Evolutionary conservation across 2,888 invertebrate genomes (phyloP), one percentile per base, ranked within the genome.

Genomic region (Ramazzottius varieornatus): DNA sequence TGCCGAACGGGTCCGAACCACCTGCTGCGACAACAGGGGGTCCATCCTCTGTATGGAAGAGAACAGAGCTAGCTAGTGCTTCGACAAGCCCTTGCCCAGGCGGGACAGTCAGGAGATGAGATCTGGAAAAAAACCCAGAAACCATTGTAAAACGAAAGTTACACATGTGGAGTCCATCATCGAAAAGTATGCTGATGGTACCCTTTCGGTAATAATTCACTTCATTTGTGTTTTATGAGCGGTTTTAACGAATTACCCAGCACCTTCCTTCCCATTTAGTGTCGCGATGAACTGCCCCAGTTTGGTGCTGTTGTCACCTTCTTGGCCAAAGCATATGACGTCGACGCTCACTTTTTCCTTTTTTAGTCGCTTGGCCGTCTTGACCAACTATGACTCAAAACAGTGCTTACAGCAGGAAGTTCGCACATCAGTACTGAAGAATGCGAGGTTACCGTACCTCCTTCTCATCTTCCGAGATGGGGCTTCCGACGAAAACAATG

Each of bases 261-360:
- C 84, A 32, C 85, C 85, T 74, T 86, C 88, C 75, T 92, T 92
- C 63, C 96, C 98, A 79, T 98, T 98, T 64, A 99, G 79, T 13
- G 92, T 87, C 73, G 91, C 93, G 32, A 96, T 82, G 76, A 98
- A 94, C 1, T 85, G 80, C 46, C 88, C 86, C 68, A 98, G 78
- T 13, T 88, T 82, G 67, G 90, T 88, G 73, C 86, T 88, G 73
- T 94, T 93, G 1, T 83, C 81, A 81, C 81, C 76, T 94, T 92
- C 78, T 98, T 96, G 0, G 98, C 98, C 78, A 98, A 99, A 72
- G 92, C 93, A 40, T 68, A 99, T 84, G 67, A 98, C 83, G 76
- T 99, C 98, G 63, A 94, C 93, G 75, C 86, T 92, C 0, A 99
- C 96, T 77, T 98, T 99, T 75, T 99, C 98, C 74, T 99, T 99